These are phyloP conservation scores for Spisula subtruncata DNA, from an alignment of 2,888 invertebrate species.

Conservation along the genomic window DNA sequence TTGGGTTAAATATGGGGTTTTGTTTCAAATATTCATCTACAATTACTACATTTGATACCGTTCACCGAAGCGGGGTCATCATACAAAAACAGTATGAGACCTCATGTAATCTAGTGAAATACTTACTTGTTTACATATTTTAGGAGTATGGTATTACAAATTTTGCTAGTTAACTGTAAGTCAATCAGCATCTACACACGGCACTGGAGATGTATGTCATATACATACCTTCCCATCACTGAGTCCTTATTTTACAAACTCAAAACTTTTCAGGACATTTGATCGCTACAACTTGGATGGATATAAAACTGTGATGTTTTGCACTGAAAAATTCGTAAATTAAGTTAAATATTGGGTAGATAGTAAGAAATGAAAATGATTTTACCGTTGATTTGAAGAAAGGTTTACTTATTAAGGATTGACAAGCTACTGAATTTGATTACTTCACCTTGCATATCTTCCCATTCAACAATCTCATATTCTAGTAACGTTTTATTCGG, in stretches of 20 bases:
- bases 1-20: neutral
- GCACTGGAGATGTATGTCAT: neutral
- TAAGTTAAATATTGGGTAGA: no score
- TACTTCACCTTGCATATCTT: no score
- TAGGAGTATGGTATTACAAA: neutral
- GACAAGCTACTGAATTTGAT: no score
- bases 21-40: neutral
- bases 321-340: no score
- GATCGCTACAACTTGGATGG: no score
- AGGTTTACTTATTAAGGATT: no score
- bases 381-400: no score
- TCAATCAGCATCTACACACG: neutral
- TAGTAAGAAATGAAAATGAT: no score
- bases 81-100: neutral
- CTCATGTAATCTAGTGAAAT: neutral
- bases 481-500: no score
- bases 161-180: constrained; percentile 8
- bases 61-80: neutral
- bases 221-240: neutral
- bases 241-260: neutral
- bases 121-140: neutral
- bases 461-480: no score
- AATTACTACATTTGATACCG: constrained; percentile 5
- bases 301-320: no score
- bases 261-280: neutral